Base-by-base conservation (phyloP, 2,113 vertebrate genomes). In the Hyperoodon ampullatus region DNA sequence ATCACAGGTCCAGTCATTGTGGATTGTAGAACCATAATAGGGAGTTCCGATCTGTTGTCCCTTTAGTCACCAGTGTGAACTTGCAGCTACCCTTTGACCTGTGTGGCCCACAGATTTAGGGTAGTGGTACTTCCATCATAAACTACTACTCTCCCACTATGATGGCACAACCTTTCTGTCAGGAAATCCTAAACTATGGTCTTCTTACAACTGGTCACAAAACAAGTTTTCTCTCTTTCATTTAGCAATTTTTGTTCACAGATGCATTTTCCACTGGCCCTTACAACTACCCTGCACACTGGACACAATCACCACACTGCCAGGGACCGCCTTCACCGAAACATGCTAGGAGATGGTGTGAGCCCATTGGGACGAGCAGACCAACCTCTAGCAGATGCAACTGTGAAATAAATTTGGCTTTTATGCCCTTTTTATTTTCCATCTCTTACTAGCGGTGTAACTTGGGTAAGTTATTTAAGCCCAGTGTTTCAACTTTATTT, bases 261-360 rank as follows among this genome's bases (percentile, higher is more conserved):
- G 39, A 11, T 6, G 2, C 19, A 2, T 66, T 68, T 78, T 74
- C 70, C 33, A 61, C 6, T 0, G 14, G 21, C 11, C 14, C 26
- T 78, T 18, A 8, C 9, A 53, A n/a, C 30, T 60, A 6, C 68
- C 15, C 16, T 85, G 55, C 10, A 4, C 4, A 3, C 0, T 3
- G 42, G 47, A 39, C 39, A 50, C 12, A 15, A 3, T 50, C 6
- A 26, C 30, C 3, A 0, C 0, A 2, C 21, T 23, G 3, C 60
- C 71, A 63, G 74, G 47, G 42, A 23, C 6, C 10, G 1, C 15
- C 10, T 18, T 72, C 19, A 1, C 30, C 3, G 7, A 9, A 1
- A 30, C 4, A 5, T 35, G 9, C 24, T 55, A 0, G 5, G 53
- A 6, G 18, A 12, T 44, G 18, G 11, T 12, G 3, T 50, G 26